Conservation (phyloP, 2,888 invertebrate genomes). For the Nowickia ferox region DNA sequence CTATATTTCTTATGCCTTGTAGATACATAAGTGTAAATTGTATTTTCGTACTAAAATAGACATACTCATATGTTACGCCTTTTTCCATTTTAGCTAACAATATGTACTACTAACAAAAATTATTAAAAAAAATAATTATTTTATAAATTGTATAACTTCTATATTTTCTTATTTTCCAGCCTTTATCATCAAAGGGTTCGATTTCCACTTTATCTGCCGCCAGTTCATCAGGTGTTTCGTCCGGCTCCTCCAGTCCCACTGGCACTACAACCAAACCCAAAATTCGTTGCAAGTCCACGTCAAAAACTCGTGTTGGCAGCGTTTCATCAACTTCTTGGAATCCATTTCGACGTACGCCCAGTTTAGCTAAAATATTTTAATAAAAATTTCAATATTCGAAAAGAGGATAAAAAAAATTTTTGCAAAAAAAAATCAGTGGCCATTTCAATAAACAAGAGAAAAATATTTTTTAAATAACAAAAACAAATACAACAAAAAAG, state of each 20-base stretch:
- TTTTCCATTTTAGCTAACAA: too few species aligned
- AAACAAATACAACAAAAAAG: constrained; percentile 37
- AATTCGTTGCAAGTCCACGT: constrained; percentile 79
- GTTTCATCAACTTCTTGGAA: constrained; percentile 83
- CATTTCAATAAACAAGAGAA: constrained; percentile 67
- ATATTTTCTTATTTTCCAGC: constrained; percentile 74
- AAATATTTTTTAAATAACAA: constrained; percentile 39
- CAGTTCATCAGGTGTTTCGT: constrained; percentile 83
- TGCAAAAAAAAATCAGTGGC: constrained; percentile 71
- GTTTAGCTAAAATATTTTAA: constrained; percentile 82
- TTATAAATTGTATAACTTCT: background rate
- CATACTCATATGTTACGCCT: too few species aligned
- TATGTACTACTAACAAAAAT: background rate
- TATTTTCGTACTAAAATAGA: too few species aligned
- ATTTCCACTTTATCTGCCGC: constrained; percentile 82
- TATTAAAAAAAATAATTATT: background rate
- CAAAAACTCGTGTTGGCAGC: constrained; percentile 81
- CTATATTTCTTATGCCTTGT: too few species aligned
- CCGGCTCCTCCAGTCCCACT: constrained; percentile 82
- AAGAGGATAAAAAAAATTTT: constrained; percentile 35
- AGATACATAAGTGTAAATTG: too few species aligned
- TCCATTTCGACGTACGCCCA: constrained; percentile 82
- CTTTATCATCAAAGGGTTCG: constrained; percentile 82
- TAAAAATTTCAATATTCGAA: constrained; percentile 3
- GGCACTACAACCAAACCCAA: constrained; percentile 82